Conservation (phyloP, 2,113 vertebrate genomes). For the Eurypyga helias region DNA sequence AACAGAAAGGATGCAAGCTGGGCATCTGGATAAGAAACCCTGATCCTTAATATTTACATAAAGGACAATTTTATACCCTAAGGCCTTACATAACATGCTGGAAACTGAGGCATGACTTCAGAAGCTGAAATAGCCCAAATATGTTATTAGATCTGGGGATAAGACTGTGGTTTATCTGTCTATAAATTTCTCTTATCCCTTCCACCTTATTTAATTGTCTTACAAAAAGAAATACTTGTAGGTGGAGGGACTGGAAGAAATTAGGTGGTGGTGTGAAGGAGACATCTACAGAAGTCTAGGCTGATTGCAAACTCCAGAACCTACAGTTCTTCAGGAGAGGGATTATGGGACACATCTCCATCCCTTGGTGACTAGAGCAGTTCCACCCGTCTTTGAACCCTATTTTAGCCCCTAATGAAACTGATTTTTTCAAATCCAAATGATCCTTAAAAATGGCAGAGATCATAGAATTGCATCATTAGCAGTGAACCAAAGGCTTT, state of each 20-base stretch:
- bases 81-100: not conserved
- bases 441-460: slow-evolving; percentile 16
- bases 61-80: not conserved
- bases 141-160: not conserved
- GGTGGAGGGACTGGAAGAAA: not conserved
- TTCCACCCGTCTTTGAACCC: not conserved
- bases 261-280: not conserved
- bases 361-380: not conserved
- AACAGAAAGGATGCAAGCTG: not conserved
- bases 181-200: not conserved
- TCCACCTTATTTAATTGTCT: not conserved
- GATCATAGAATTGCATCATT: not conserved
- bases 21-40: not conserved
- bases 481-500: not conserved
- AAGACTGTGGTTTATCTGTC: not conserved
- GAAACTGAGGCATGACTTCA: not conserved
- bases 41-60: not conserved
- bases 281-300: not conserved
- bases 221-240: not conserved
- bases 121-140: not conserved
- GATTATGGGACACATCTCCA: not conserved
- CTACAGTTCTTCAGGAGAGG: not conserved
- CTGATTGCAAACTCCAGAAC: not conserved
- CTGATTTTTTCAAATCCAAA: not conserved
- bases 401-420: not conserved